Evolutionary conservation across 2,797 vertebrate species (phyloP).

Genomic region (Hipposideros larvatus): DNA sequence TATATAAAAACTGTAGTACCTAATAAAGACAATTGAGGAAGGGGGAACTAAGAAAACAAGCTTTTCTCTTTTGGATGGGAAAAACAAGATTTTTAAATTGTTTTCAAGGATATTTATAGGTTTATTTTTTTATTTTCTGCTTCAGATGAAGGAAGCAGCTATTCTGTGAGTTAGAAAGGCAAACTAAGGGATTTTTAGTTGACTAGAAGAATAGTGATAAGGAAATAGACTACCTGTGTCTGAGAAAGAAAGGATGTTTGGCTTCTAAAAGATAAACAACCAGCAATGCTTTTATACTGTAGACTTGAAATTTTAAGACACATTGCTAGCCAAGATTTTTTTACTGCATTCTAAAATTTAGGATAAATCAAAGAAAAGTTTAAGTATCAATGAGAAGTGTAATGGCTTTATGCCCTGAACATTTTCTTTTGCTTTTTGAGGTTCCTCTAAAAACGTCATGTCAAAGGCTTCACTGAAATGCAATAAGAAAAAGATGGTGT

Average conservation of each 20-base stretch:
- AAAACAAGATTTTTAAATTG: neutral
- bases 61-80: neutral
- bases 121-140: neutral
- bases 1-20: neutral
- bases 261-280: neutral
- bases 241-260: neutral
- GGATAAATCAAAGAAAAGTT: neutral
- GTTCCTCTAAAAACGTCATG: neutral
- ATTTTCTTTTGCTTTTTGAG: neutral
- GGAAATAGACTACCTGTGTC: neutral
- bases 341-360: constrained; percentile 3
- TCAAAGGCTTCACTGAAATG: neutral
- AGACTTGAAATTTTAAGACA: constrained; percentile 26
- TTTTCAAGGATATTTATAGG: neutral
- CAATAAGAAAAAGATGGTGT: neutral
- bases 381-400: neutral
- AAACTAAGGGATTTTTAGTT: neutral
- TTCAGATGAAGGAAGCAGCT: neutral
- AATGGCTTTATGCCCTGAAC: neutral
- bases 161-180: neutral
- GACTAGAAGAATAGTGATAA: neutral
- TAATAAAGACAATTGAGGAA: neutral
- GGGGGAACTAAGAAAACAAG: neutral
- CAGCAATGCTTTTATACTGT: neutral
- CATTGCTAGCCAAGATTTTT: neutral